A percentile compares a stretch with the other conserved stretches of the same genome.
These are phyloP conservation scores for Clostera curtula DNA, from an alignment of 2,888 invertebrate genomes.

Conservation along the genomic window DNA sequence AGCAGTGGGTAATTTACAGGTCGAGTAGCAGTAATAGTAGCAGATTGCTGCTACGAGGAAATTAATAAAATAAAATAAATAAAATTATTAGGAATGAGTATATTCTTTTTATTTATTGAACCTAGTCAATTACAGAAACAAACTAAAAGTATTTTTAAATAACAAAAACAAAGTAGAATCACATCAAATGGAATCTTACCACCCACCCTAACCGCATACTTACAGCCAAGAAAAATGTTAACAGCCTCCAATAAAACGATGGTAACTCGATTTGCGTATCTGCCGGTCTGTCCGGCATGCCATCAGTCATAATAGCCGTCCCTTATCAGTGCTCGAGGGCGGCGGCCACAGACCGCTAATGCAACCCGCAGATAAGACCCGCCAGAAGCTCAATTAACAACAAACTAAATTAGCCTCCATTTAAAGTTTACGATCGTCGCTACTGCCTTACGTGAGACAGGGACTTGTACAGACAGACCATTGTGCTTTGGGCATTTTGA, in stretches of 20 bases:
- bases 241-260: constrained; percentile 2
- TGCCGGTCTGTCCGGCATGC: background rate
- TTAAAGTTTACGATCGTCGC: constrained; percentile 71
- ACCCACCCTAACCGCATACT: too few species aligned
- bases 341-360: constrained; percentile 50
- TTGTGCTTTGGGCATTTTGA: background rate
- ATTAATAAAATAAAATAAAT: too few species aligned
- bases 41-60: too few species aligned
- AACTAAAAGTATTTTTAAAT: too few species aligned
- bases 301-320: constrained; percentile 50
- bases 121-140: too few species aligned
- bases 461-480: constrained; percentile 38
- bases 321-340: constrained; percentile 36
- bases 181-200: too few species aligned
- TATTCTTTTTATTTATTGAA: too few species aligned
- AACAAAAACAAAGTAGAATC: too few species aligned
- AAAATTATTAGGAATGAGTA: too few species aligned
- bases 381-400: constrained; percentile 70
- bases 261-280: constrained; percentile 3
- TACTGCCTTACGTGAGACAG: constrained; percentile 65
- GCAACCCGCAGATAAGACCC: constrained; percentile 56
- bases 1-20: too few species aligned
- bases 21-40: too few species aligned
- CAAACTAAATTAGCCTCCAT: constrained; percentile 71
- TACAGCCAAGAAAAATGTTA: background rate